Base-by-base conservation (phyloP, 2,113 vertebrate genomes). In the Stictonetta naevosa region DNA sequence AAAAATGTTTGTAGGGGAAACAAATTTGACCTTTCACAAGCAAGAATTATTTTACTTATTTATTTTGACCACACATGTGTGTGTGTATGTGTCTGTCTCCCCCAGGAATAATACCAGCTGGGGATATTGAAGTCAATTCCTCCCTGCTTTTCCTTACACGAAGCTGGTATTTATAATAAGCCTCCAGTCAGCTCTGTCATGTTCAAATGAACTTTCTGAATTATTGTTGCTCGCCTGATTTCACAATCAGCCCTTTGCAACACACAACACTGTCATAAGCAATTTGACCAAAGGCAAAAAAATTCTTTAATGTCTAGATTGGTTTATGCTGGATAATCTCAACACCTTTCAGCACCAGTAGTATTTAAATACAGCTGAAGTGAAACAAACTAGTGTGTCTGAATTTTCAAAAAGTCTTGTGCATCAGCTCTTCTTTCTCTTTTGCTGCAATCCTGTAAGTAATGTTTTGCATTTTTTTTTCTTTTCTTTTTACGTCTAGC, bases 181-280 rank as follows among this genome's bases (percentile, higher is more conserved):
- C 68, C 80, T 93, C 77, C 90, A 95, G 95, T 83, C 86, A 95
- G 50, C 34, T 94, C 93, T 95, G 83, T 91, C 96, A 94, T 66
- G 74, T 94, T 83, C 62, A 95, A 94, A 96, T 77, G 52, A 91
- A 92, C 86, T 89, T 92, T 89, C 42, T 85, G 83, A 88, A 83
- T 94, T 91, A 88, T 40, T 80, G 55, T 48, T 71, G 40, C 80
- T 89, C 1, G 11, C 93, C 56, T 89, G 95, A 94, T 95, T 96
- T 96, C 95, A 96, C 92, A 93, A 79, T 76, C 66, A 82, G 81
- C 66, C 31, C 46, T 84, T 77, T 93, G 67, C 79, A 91, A 80
- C 48, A 26, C 69, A 92, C 83, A 91, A 69, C 40, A 82, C 74
- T 92, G 90, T 87, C 94, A 92, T 80, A 74, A 96, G 53, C 58